Evolutionary conservation across 2,113 vertebrate species (phyloP).

Genomic region (Tachysurus vachellii): DNA sequence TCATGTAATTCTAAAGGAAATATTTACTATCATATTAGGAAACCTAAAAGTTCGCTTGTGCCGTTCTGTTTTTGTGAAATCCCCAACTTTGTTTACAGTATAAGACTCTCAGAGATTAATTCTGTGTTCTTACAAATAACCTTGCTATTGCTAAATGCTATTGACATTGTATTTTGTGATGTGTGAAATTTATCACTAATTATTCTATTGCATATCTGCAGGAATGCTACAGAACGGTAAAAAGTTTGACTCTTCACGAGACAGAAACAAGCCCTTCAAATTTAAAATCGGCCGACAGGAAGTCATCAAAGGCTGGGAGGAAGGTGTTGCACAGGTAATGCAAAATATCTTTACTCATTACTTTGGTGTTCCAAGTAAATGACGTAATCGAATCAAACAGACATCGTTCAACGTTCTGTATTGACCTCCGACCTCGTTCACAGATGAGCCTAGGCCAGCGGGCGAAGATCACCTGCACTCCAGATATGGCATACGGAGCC

Average conservation of each 20-base stretch:
- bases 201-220: slow-evolving; percentile 57
- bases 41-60: neutral
- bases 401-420: neutral
- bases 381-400: neutral
- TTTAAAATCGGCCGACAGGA: slow-evolving; percentile 94
- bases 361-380: neutral
- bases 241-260: slow-evolving; percentile 98
- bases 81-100: neutral
- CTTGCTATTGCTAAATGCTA: neutral
- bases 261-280: slow-evolving; percentile 98
- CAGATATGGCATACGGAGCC: slow-evolving; percentile 93
- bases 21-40: neutral
- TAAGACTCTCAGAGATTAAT: neutral
- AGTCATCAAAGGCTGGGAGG: slow-evolving; percentile 99
- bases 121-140: neutral
- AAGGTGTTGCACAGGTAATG: slow-evolving; percentile 91
- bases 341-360: neutral
- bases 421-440: slow-evolving; percentile 4
- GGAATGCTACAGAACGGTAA: slow-evolving; percentile 98
- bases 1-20: neutral
- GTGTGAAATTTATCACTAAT: neutral
- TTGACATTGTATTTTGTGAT: neutral
- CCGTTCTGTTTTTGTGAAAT: slow-evolving; percentile 1
- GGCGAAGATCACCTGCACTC: slow-evolving; percentile 95
- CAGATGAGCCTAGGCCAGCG: slow-evolving; percentile 99